Evolutionary conservation across 2,888 invertebrate species (phyloP), one percentile per base, ranked within the genome.

Genomic region (Pristionchus exspectatus): DNA sequence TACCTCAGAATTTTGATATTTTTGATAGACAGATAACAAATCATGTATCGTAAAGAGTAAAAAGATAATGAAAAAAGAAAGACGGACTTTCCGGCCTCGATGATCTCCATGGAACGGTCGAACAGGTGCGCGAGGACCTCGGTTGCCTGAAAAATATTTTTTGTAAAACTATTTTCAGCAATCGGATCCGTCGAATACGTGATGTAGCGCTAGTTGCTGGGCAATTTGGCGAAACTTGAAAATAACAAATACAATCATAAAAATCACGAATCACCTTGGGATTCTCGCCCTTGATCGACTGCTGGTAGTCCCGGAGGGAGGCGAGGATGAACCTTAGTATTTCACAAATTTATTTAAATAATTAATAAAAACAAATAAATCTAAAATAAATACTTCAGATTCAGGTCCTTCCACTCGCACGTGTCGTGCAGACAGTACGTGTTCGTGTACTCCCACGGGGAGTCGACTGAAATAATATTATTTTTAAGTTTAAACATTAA

Each of bases 381-480:
- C 5, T 24, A 74, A 74, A 4, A 59, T 59, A 16, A 59, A 59
- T 59, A 56, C 77, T 98, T 98, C 44, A 97, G 96, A 96, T 98
- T 98, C 92, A 98, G 96, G 96, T 98, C 98, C 94, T 97, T 97
- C 98, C 98, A 98, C 93, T 97, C 96, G 92, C 97, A 97, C 50
- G 98, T 98, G 95, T 98, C 97, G 95, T 98, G 98, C 90, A 98
- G 97, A 89, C 97, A 97, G 96, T 98, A 98, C 21, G 97, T 96
- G 96, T 98, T 98, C 92, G 97, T 97, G 92, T 97, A 95, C 24
- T 96, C 95, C 95, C 97, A 98, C 0, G 98, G 98, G 91, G 97
- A 97, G 95, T 91, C 97, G 94, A 96, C 97, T 97, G 96, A 38
- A 38, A 14, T 3, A 69, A n/a, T 10, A 69, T 5, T 30, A 27